These are phyloP conservation scores for Acromyrmex heyeri DNA, from an alignment of 1,140 invertebrate genomes.

Conservation along the genomic window DNA sequence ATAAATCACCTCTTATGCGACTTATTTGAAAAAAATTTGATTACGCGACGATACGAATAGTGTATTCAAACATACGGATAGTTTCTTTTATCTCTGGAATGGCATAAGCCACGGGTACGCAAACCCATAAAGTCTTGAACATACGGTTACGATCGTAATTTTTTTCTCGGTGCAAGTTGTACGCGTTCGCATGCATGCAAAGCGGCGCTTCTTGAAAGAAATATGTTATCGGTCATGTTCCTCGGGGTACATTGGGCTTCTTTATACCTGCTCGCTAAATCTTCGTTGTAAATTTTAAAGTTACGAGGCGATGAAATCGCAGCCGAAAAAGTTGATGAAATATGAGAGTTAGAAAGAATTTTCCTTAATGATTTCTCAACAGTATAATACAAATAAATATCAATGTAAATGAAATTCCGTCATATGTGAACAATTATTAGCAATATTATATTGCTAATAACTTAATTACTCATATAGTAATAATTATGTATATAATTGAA, in stretches of 20 bases:
- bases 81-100: constrained; percentile 43
- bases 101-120: constrained; percentile 1
- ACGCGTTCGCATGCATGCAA: constrained; percentile 28
- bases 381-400: neutral
- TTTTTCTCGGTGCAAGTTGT: constrained; percentile 7
- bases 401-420: neutral
- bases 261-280: constrained; percentile 46
- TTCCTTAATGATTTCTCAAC: neutral
- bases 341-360: neutral
- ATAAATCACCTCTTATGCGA: neutral
- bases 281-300: constrained; percentile 30
- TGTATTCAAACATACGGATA: constrained; percentile 20
- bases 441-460: neutral
- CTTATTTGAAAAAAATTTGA: neutral
- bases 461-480: neutral
- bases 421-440: too few species aligned
- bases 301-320: constrained; percentile 43
- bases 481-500: neutral
- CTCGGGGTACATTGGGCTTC: constrained; percentile 23
- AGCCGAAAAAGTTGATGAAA: neutral
- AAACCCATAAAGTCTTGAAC: constrained; percentile 47
- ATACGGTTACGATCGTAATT: constrained; percentile 55
- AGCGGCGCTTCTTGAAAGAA: constrained; percentile 51
- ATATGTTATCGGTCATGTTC: constrained; percentile 57
- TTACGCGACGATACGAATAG: constrained; percentile 1